These are phyloP conservation scores for Netelia fuscicornis DNA, from an alignment of 2,888 invertebrate species.

Conservation along the genomic window DNA sequence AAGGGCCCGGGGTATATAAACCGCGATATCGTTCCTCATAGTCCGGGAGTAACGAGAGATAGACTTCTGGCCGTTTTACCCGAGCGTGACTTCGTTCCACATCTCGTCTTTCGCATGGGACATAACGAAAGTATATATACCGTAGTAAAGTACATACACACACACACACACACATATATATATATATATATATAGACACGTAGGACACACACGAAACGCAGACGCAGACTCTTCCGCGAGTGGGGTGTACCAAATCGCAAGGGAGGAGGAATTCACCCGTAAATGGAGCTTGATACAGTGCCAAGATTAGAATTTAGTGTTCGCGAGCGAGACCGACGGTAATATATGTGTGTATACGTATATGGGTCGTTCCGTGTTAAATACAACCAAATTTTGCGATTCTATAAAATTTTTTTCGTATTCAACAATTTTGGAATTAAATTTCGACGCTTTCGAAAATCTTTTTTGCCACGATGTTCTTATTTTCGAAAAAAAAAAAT, in stretches of 20 bases:
- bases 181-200: background rate
- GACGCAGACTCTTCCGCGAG: slow-evolving; percentile 3
- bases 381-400: background rate
- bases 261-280: slow-evolving; percentile 62
- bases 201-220: no score
- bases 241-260: slow-evolving; percentile 57
- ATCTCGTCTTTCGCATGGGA: slow-evolving; percentile 54
- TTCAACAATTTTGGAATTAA: no score
- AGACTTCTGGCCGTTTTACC: slow-evolving; percentile 47
- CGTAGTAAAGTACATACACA: slow-evolving; percentile 19
- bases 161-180: background rate
- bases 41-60: slow-evolving; percentile 60
- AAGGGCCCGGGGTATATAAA: slow-evolving; percentile 42
- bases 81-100: slow-evolving; percentile 63
- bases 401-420: background rate
- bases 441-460: no score
- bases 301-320: slow-evolving; percentile 70
- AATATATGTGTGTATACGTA: background rate
- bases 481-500: background rate
- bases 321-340: slow-evolving; percentile 45
- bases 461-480: background rate
- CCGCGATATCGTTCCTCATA: slow-evolving; percentile 64
- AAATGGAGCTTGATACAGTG: slow-evolving; percentile 69
- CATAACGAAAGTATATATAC: slow-evolving; percentile 36
- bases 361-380: background rate